Percentiles rank a stretch among this genome's conserved stretches.
Conservation (phyloP, 2,888 invertebrate species). For the Andrena dorsata region DNA sequence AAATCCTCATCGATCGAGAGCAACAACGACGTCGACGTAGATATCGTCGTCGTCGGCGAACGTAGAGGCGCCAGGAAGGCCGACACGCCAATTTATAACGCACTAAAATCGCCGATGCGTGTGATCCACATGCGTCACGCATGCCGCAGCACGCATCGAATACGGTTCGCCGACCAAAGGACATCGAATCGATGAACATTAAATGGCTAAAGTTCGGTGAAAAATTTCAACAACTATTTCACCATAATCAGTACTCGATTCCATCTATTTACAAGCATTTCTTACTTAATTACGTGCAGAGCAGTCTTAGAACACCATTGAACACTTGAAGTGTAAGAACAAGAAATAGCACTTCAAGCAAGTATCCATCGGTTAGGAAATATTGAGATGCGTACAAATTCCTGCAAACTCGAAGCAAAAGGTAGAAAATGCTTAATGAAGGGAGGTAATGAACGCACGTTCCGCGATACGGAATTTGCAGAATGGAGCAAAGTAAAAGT, state of each 20-base stretch:
- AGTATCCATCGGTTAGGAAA: too few species aligned
- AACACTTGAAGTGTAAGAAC: too few species aligned
- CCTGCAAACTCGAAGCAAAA: too few species aligned
- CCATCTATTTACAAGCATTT: too few species aligned
- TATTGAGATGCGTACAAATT: too few species aligned
- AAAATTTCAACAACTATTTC: not conserved
- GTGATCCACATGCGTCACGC: conserved; percentile 76
- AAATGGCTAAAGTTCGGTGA: not conserved
- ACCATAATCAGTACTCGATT: not conserved
- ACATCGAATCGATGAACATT: conserved; percentile 33
- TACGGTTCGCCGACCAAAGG: conserved; percentile 20
- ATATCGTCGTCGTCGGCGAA: conserved; percentile 61
- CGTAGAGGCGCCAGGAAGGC: conserved; percentile 77
- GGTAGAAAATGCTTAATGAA: too few species aligned
- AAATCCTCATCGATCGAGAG: conserved; percentile 78
- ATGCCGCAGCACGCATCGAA: conserved; percentile 50
- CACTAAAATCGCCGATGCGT: conserved; percentile 80
- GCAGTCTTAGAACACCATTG: too few species aligned
- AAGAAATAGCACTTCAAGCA: too few species aligned
- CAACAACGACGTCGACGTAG: conserved; percentile 62
- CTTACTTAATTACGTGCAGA: too few species aligned
- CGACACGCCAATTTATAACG: conserved; percentile 81
- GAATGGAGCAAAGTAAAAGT: not conserved
- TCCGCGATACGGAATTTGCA: not conserved
- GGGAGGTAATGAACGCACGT: too few species aligned